phyloP scores from a whole-genome alignment of 1,140 invertebrate species.

The Papilio dardanus region DNA sequence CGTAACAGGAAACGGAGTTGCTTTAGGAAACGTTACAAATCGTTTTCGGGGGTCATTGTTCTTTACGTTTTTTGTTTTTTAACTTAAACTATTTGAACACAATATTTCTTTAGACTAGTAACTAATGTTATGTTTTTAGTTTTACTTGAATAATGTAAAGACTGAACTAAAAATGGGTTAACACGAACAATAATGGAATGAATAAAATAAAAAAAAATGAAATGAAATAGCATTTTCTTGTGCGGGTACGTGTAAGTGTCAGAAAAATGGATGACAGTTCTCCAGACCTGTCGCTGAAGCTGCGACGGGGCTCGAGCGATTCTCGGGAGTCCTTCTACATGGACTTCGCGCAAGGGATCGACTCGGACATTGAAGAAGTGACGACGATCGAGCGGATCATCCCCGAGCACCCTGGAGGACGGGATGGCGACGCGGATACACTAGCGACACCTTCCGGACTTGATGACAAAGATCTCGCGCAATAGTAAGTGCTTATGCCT shows the following conservation, averaged over 20 bases:
- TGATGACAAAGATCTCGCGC: conserved; percentile 78
- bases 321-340: conserved; percentile 94
- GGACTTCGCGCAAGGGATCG: conserved; percentile 93
- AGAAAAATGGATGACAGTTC: conserved; percentile 89
- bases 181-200: conserved; percentile 24
- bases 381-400: conserved; percentile 83
- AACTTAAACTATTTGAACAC: conserved; percentile 37
- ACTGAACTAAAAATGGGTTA: conserved; percentile 57
- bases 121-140: background rate
- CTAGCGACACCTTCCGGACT: conserved; percentile 80
- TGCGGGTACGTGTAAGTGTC: conserved; percentile 55
- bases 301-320: conserved; percentile 91
- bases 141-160: background rate
- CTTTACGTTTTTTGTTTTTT: conserved; percentile 50
- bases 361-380: conserved; percentile 94
- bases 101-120: background rate
- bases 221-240: conserved; percentile 44
- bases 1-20: conserved; percentile 71
- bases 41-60: conserved; percentile 74
- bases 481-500: conserved; percentile 62
- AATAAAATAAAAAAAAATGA: conserved; percentile 52
- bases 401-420: conserved; percentile 76
- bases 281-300: conserved; percentile 91
- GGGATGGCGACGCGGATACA: conserved; percentile 81
- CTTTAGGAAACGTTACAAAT: conserved; percentile 75